phyloP scores from a whole-genome alignment of 2,888 invertebrate species.

The Nysson spinosus region DNA sequence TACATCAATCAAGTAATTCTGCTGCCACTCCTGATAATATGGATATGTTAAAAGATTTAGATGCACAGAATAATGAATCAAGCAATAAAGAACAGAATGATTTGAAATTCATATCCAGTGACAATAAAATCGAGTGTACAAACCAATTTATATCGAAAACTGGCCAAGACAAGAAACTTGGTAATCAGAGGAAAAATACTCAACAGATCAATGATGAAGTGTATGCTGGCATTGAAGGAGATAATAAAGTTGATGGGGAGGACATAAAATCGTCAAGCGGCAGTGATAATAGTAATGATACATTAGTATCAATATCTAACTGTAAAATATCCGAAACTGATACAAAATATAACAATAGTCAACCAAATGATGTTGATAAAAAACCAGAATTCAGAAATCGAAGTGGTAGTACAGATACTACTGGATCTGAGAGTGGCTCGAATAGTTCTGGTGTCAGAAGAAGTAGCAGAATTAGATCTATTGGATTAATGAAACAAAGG shows the following conservation, averaged over 20 bases:
- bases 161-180: constrained; percentile 38
- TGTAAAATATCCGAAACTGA: constrained; percentile 65
- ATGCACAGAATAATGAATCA: constrained; percentile 22
- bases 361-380: constrained; percentile 66
- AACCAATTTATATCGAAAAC: constrained; percentile 43
- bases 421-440: constrained; percentile 75
- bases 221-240: constrained; percentile 68
- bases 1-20: constrained; percentile 52
- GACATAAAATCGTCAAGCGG: constrained; percentile 71
- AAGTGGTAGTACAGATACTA: constrained; percentile 75
- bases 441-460: constrained; percentile 80
- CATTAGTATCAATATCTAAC: constrained; percentile 69
- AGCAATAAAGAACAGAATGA: constrained; percentile 20
- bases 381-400: constrained; percentile 71
- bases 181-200: constrained; percentile 33
- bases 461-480: constrained; percentile 87
- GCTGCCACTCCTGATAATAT: constrained; percentile 17
- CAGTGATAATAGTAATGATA: constrained; percentile 82
- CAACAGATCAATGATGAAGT: constrained; percentile 59
- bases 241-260: constrained; percentile 69
- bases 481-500: constrained; percentile 84
- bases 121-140: constrained; percentile 33
- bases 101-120: constrained; percentile 16
- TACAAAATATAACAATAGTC: constrained; percentile 54
- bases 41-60: constrained; percentile 31